These are phyloP conservation scores for Lasiurus cinereus DNA, from an alignment of 2,113 vertebrate species.

Conservation along the genomic window DNA sequence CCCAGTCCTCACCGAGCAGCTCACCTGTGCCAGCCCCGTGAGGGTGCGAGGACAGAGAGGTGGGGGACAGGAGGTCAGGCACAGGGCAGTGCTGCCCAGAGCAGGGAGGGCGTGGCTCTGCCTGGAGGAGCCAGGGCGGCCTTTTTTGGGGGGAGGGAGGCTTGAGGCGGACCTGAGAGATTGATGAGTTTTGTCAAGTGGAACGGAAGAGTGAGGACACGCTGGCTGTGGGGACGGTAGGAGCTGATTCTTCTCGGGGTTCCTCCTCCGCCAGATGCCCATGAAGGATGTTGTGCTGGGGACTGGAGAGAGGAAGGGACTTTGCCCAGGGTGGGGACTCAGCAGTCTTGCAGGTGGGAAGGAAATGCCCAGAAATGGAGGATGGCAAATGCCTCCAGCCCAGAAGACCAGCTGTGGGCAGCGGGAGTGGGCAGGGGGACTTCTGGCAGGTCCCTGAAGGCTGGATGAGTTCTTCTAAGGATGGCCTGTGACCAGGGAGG, in stretches of 20 bases:
- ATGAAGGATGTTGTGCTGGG: not conserved
- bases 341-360: not conserved
- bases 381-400: not conserved
- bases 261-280: not conserved
- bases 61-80: not conserved
- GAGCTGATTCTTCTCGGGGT: not conserved
- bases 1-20: not conserved
- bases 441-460: not conserved
- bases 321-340: not conserved
- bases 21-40: not conserved
- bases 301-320: not conserved
- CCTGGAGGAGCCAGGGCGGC: not conserved
- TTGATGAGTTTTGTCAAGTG: not conserved
- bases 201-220: not conserved
- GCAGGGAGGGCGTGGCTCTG: not conserved
- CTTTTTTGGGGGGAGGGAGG: too few species aligned
- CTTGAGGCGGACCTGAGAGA: not conserved
- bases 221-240: not conserved
- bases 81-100: not conserved
- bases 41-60: not conserved
- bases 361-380: not conserved
- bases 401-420: not conserved
- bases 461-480: not conserved
- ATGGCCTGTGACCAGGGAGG: fast-evolving
- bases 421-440: not conserved